Evolutionary conservation across 2,797 vertebrate genomes (phyloP), one percentile per base, ranked within the genome.

Genomic region (Lepus townsendii): DNA sequence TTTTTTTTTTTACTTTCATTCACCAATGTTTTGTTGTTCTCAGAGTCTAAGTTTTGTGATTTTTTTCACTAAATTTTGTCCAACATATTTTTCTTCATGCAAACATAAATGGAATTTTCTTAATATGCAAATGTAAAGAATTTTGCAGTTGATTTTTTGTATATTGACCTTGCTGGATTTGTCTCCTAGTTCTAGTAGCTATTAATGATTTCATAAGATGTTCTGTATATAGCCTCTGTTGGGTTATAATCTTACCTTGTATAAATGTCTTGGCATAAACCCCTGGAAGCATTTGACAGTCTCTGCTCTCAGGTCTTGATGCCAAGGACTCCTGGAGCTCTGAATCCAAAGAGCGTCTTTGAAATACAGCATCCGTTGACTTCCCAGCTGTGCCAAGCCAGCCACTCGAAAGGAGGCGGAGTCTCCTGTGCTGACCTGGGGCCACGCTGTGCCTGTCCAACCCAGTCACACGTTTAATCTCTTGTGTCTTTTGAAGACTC

Each of bases 401-500:
- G 47, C 72, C 83, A 80, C n/a, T 57, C 6, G 32, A 69, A 78
- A 26, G n/a, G 30, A 82, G 38, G 24, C n/a, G 54, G 10, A 62
- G 54, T 3, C 32, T 93, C 38, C 19, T 20, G 2, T 65, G 57
- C 35, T 78, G 69, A 83, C 42, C 69, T 60, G 79, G 65, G 75
- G 27, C 26, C 69, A 35, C 69, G 38, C 27, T 86, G 32, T 89
- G 79, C 83, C 78, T 90, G 38, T 95, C 84, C 84, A 54, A 88
- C 30, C 78, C 78, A 57, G 83, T 91, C 60, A 62, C 20, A 54
- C 2, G 0, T 80, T 86, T 79, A 20, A 9, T 87, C 42, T 78
- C 60, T 52, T 77, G 27, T 5, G 47, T 85, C 77, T 75, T 96
- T 95, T 91, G 71, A 94, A 91, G 85, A 79, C 17, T 90, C 52